Base-by-base conservation (phyloP, 2,888 invertebrate genomes). In the Oscheius myriophilus region DNA sequence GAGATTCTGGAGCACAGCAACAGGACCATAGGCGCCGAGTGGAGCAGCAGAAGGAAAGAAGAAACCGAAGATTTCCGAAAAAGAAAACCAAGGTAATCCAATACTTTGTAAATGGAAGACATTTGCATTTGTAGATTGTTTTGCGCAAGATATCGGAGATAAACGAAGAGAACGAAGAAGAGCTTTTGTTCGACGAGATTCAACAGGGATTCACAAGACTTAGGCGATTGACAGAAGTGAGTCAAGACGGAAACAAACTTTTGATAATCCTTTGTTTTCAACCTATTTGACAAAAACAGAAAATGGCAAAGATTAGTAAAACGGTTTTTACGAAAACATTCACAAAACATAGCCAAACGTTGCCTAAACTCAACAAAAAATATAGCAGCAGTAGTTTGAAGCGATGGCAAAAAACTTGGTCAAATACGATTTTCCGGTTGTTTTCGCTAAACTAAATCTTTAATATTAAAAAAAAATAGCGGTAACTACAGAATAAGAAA, bases 111-210 rank as follows among this genome's bases (percentile, higher is more conserved):
- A 33, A 23, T 21, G 45, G 6, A 21, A 23, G n/a, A 1, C n/a
- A 21, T 9, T 33, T 33, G 4, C 23, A 21, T 51, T 26, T 54
- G 12, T 21, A 65, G 58, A 58, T 59, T 46, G 67, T 59, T 7
- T 57, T 71, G 11, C n/a, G 71, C 9, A 71, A 71, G 51, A 71
- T 71, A 45, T 71, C 71, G 21, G 71, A 71, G 46, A 67, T 67
- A 23, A 67, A 71, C 42, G 71, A 71, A 43, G 67, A 61, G 21
- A 23, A 41, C 14, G 71, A 71, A 14, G 71, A 71, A n/a, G 71
- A 71, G 25, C 71, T 71, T 25, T 49, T 58, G 42, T 71, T 71
- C 51, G 71, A 71, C 39, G 43, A 63, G 33, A 67, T 64, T 26
- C 63, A 57, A 26, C 67, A 71, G n/a, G 71, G 71, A 25, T 71